Evolutionary conservation across 2,113 vertebrate genomes (phyloP), one percentile per base, ranked within the genome.

Genomic region (Nipponia nippon): DNA sequence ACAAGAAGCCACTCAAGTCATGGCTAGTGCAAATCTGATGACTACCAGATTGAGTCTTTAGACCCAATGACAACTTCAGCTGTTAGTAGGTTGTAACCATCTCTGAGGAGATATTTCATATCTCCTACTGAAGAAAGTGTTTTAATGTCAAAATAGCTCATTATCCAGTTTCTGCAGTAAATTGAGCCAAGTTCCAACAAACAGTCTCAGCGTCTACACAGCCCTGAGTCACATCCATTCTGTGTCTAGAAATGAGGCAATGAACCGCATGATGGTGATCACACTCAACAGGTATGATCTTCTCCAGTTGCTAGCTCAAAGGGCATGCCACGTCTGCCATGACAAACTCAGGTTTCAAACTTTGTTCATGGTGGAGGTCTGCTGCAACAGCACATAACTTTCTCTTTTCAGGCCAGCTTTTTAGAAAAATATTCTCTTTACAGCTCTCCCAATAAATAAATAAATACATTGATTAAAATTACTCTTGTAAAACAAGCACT

Each of bases 241-340:
- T 50, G 26, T 50, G 2, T 4, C 44, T n/a, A 25, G 40, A 78
- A 78, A 61, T 11, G 53, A 84, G 22, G 32, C 8, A 63, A 83
- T 67, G 25, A 59, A 25, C 16, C 1, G 1, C 23, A 17, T 13
- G n/a, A 53, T 7, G 3, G 0, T 50, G 52, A 22, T 63, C 47
- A 10, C 30, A 25, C 16, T 77, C 44, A 80, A 23, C 25, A 77
- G 27, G 25, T 50, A 36, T 20, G 50, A 17, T 29, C 27, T 63
- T 62, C 79, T 52, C 25, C 17, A n/a, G 9, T 36, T 44, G 32
- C 25, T 19, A 7, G 11, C 59, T 56, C 63, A 61, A 93, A 58
- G 9, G 49, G 14, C 42, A 40, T 13, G 8, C 8, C 53, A 25
- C 6, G 27, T 42, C 13, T 87, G 40, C 46, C 32, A 19, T 30